These are phyloP conservation scores for Calliphora vomitoria DNA, from an alignment of 2,888 invertebrate genomes.

Conservation along the genomic window DNA sequence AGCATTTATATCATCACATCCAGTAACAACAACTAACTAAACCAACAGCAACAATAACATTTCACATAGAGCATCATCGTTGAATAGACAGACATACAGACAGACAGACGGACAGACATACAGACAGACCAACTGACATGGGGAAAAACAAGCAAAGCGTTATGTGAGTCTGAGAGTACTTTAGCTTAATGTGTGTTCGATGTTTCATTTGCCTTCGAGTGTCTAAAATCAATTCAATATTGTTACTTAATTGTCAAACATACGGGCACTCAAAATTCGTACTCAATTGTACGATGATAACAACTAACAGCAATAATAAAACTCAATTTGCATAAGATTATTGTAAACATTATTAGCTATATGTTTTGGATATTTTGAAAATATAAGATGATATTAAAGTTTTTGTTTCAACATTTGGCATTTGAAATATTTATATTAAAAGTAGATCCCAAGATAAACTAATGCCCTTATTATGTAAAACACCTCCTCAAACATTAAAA, in stretches of 20 bases:
- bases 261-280: conserved; percentile 19
- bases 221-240: conserved; percentile 55
- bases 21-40: not conserved
- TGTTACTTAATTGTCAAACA: conserved; percentile 49
- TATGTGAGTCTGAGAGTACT: not conserved
- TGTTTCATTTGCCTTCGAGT: conserved; percentile 59
- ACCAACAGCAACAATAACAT: conserved; percentile 19
- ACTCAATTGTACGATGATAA: not conserved
- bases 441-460: no score
- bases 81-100: not conserved
- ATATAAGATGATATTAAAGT: not conserved
- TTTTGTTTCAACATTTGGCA: no score
- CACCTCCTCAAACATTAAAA: no score
- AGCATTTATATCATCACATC: conserved; percentile 41
- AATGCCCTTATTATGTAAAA: no score
- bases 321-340: conserved; percentile 48
- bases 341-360: conserved; percentile 34
- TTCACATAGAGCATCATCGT: not conserved
- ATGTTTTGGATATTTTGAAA: conserved; percentile 9
- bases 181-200: conserved; percentile 21
- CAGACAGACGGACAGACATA: not conserved
- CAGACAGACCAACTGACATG: not conserved
- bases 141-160: conserved; percentile 4
- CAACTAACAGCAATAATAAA: conserved; percentile 34
- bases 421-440: no score